Conservation (phyloP, 1,140 invertebrate species). For the Pseudachorutes palmiensis region DNA sequence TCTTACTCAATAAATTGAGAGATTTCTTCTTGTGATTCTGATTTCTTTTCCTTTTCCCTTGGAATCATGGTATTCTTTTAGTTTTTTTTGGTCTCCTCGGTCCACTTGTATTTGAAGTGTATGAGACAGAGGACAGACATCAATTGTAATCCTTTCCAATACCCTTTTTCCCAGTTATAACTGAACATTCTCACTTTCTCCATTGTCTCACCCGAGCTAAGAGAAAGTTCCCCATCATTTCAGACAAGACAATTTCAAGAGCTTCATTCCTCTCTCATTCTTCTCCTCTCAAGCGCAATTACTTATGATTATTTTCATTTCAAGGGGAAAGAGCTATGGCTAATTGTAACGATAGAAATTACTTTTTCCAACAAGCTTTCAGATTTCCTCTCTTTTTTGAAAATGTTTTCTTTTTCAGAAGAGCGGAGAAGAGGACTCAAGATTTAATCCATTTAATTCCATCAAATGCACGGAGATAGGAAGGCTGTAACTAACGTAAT, state of each 20-base stretch:
- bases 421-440: not conserved
- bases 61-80: too few relatives aligned
- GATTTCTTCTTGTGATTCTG: too few relatives aligned
- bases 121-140: too few relatives aligned
- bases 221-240: not conserved
- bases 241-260: not conserved
- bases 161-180: too few relatives aligned
- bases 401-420: not conserved
- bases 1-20: too few relatives aligned
- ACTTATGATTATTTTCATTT: not conserved
- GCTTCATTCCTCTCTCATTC: not conserved
- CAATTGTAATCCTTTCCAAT: too few relatives aligned
- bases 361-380: not conserved
- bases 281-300: conserved; percentile 3
- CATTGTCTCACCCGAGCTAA: not conserved
- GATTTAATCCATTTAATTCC: not conserved
- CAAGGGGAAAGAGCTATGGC: not conserved
- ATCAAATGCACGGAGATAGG: not conserved
- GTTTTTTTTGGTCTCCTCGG: too few relatives aligned
- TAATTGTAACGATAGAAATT: not conserved
- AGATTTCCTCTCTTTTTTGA: not conserved
- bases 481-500: too few relatives aligned
- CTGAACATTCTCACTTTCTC: not conserved
- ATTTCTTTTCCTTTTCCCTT: too few relatives aligned
- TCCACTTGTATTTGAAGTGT: too few relatives aligned